Percentiles rank a stretch among this genome's conserved stretches.
phyloP scores from a whole-genome alignment of 2,113 vertebrate species.

The Galeopterus variegatus region DNA sequence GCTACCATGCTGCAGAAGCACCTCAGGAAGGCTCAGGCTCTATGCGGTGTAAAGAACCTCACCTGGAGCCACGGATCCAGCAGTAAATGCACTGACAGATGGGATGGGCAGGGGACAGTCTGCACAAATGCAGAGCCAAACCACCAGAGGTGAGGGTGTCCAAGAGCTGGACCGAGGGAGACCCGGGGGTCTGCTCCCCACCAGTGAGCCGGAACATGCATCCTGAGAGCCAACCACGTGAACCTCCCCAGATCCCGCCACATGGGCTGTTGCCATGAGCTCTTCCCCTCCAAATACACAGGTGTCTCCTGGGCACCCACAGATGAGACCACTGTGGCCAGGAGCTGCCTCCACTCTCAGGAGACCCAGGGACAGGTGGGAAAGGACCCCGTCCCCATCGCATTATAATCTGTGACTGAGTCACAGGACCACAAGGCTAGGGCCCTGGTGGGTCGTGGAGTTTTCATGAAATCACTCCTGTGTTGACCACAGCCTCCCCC shows the following conservation, averaged over 20 bases:
- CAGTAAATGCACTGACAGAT: accelerated
- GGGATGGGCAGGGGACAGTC: accelerated
- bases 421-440: not conserved
- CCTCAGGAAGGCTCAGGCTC: not conserved
- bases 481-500: not conserved
- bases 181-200: not conserved
- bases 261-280: accelerated
- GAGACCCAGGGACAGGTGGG: not conserved
- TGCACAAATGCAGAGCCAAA: not conserved
- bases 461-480: accelerated
- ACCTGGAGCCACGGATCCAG: accelerated
- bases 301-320: not conserved
- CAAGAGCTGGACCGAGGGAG: not conserved
- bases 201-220: not conserved
- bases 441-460: too few relatives aligned
- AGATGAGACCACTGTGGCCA: not conserved
- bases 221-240: not conserved
- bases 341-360: not conserved
- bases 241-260: too few relatives aligned
- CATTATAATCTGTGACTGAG: not conserved
- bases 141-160: not conserved
- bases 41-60: too few relatives aligned
- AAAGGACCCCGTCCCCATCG: not conserved
- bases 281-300: not conserved
- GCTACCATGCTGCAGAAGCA: accelerated